Conservation (phyloP, 37 sponge, comb jelly and placozoan species). For the Haliclona indistincta region DNA sequence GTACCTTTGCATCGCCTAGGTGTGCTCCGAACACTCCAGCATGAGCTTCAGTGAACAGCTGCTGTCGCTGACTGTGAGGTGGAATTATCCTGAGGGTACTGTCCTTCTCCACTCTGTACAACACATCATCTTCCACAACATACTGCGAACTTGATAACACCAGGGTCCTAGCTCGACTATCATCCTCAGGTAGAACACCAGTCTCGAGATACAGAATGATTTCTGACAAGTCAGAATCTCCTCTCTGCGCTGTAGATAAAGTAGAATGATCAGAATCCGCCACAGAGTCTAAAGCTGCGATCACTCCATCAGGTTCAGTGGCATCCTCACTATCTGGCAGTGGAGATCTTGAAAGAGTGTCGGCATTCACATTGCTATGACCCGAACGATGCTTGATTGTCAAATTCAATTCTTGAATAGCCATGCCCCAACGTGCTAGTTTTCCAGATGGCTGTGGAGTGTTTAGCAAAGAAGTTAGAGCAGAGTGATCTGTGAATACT, state of each 20-base stretch:
- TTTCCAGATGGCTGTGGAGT: slow-evolving; percentile 68
- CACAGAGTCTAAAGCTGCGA: not conserved
- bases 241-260: slow-evolving; percentile 14
- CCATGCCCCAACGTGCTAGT: slow-evolving; percentile 63
- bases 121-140: slow-evolving; percentile 17
- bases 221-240: slow-evolving; percentile 7
- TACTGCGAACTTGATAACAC: slow-evolving; percentile 20
- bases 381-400: slow-evolving; percentile 42
- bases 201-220: slow-evolving; percentile 26
- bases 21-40: slow-evolving; percentile 38
- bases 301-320: not conserved
- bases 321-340: not conserved
- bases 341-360: slow-evolving; percentile 49
- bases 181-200: slow-evolving; percentile 42
- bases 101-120: slow-evolving; percentile 47
- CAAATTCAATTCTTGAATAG: slow-evolving; percentile 44
- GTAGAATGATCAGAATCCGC: not conserved
- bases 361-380: slow-evolving; percentile 41
- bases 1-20: slow-evolving; percentile 35
- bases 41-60: slow-evolving; percentile 45
- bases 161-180: slow-evolving; percentile 5
- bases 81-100: slow-evolving; percentile 40
- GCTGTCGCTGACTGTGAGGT: slow-evolving; percentile 11
- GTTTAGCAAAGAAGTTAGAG: slow-evolving; percentile 53
- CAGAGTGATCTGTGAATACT: slow-evolving; percentile 63